phyloP scores from a whole-genome alignment of 2,888 invertebrate genomes.

The Hoplodrina blanda region DNA sequence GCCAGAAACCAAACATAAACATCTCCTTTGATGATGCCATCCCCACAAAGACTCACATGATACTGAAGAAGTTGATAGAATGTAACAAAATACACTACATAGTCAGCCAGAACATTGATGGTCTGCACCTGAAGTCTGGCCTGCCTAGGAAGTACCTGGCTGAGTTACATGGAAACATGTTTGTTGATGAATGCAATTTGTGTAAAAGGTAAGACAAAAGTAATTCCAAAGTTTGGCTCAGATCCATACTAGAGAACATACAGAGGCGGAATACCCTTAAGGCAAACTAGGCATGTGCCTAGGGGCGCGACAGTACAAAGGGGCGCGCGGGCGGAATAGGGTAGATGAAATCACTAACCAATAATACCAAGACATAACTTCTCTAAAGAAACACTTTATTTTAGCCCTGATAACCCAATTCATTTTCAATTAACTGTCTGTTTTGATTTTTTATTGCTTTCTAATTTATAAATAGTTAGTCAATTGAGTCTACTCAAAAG shows the following conservation, averaged over 20 bases:
- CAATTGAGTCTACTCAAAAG: too few relatives aligned
- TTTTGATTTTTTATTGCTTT: too few relatives aligned
- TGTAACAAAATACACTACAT: constrained; percentile 94
- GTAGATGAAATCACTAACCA: too few relatives aligned
- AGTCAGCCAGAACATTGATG: constrained; percentile 99
- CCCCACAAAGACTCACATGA: constrained; percentile 98
- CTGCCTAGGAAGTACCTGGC: constrained; percentile 94
- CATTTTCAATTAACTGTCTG: too few relatives aligned
- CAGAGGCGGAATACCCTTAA: too few relatives aligned
- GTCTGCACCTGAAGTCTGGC: constrained; percentile 98
- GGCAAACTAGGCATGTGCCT: too few relatives aligned
- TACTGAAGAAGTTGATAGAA: constrained; percentile 95
- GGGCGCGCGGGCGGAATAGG: too few relatives aligned
- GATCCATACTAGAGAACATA: not conserved
- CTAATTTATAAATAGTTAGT: too few relatives aligned
- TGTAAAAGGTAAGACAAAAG: constrained; percentile 96
- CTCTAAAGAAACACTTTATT: too few relatives aligned
- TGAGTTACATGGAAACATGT: constrained; percentile 99
- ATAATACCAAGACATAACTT: too few relatives aligned
- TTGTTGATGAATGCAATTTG: constrained; percentile 97
- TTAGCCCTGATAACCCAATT: too few relatives aligned
- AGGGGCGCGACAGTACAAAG: too few relatives aligned
- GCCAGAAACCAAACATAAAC: constrained; percentile 95
- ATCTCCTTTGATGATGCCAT: constrained; percentile 97
- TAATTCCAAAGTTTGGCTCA: not conserved